Evolutionary conservation across 2,888 invertebrate genomes (phyloP), one percentile per base, ranked within the genome.

Genomic region (Lasioglossum calceatum): DNA sequence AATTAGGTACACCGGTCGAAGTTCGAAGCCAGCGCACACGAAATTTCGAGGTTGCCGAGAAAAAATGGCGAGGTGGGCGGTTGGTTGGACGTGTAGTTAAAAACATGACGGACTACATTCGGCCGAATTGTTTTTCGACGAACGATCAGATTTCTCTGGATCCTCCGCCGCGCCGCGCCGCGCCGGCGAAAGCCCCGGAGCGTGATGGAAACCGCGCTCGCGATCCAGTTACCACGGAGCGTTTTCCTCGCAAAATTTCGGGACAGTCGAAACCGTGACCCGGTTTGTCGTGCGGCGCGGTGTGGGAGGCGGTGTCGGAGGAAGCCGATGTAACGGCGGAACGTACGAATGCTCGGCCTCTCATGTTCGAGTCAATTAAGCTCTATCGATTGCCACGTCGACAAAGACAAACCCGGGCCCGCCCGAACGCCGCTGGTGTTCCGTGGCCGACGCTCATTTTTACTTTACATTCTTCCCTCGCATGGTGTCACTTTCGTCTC

Each of bases 301-400:
- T 4, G 67, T 27, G 61, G 61, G 61, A 64, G 61, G 32, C 32
- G 32, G 0, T 32, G 27, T 4, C 67, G 36, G 70, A 39, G 70
- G 36, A 84, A 82, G 81, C 85, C 84, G 81, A 77, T 82, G 86
- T 86, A 81, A 77, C 78, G 76, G 78, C 80, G 74, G 85, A 89
- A 70, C 70, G 70, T 70, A 70, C 70, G 70, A 70, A 70, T 70
- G 70, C 12, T 70, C 54, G 54, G 54, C 23, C 70, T 39, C 70
- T 89, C 89, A 84, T 87, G 89, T 88, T 89, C 86, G 86, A 89
- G 85, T 88, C 89, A 89, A 89, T 89, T 89, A 86, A 86, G 86
- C 88, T 84, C 83, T 80, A 85, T 89, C 89, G 89, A 89, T 89
- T 85, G 88, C 85, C 70, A 58, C 84, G 67, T 58, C 80, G 89